Evolutionary conservation across 2,113 vertebrate species (phyloP).

Genomic region (Oenanthe melanoleuca): DNA sequence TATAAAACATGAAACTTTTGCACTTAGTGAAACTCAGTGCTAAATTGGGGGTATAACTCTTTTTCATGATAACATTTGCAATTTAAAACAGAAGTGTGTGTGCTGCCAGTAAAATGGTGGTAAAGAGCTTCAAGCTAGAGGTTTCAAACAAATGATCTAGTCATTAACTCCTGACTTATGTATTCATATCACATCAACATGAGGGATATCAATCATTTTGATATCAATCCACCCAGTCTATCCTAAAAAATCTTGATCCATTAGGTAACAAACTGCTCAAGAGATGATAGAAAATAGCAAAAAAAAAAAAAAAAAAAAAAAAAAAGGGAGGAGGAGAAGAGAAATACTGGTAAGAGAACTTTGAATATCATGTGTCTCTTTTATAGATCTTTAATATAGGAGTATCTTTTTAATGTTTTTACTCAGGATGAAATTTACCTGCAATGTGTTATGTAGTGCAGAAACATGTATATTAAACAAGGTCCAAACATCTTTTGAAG

Average conservation of each 20-base stretch:
- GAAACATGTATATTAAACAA: not conserved
- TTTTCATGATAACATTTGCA: not conserved
- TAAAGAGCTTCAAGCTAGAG: not conserved
- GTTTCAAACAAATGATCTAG: not conserved
- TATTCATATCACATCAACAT: not conserved
- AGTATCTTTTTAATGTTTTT: not conserved
- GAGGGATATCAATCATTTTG: not conserved
- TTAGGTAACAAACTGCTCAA: not conserved
- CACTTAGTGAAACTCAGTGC: conserved; percentile 1
- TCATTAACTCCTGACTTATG: not conserved
- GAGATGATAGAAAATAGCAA: not conserved
- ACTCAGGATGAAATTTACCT: not conserved
- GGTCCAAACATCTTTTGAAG: not conserved
- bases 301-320: not conserved
- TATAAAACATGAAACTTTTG: conserved; percentile 20
- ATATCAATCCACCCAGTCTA: not conserved
- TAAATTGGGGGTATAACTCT: conserved; percentile 14
- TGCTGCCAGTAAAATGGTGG: not conserved
- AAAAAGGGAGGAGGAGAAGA: not conserved
- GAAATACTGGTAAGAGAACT: not conserved
- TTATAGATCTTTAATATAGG: not conserved
- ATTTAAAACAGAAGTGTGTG: not conserved
- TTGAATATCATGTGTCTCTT: not conserved
- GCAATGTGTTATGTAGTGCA: not conserved
- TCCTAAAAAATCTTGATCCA: not conserved